Evolutionary conservation across 2,113 vertebrate species (phyloP), one percentile per base, ranked within the genome.

Genomic region (Spea multiplicata): DNA sequence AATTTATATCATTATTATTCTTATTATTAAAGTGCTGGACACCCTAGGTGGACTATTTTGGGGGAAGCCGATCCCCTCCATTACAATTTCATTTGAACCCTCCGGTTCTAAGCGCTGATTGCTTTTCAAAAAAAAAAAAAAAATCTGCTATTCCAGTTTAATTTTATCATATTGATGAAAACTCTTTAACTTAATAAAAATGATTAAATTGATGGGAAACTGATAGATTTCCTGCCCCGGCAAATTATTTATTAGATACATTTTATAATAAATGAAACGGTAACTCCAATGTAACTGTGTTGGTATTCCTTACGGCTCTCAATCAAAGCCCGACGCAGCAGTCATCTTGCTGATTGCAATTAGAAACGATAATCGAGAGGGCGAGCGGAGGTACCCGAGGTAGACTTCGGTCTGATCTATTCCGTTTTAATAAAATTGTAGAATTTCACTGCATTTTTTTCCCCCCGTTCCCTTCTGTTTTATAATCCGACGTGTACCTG

Each of bases 201-300:
- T 12, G 61, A n/a, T 14, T 6, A 5, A 30, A 62, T 62, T 30
- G 13, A 65, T 64, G 7, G 68, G 50, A 78, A 66, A 53, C 13
- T 2, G 65, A 78, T 72, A 8, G 76, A 78, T 65, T 71, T 71
- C 5, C 53, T 44, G 67, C 46, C 47, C 8, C 9, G 49, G 66
- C 53, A 30, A 59, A 69, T 76, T 59, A 69, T 69, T 69, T 64
- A 61, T 62, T 16, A 4, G 49, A 6, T 13, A 50, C 44, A 64
- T 59, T 14, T 44, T 16, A 13, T 9, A 14, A 49, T 77, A 61
- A 45, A 49, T 52, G 13, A 61, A 12, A 47, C 6, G 44, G 44
- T 14, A 16, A 76, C 46, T 68, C 17, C 47, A 47, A 47, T 68
- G 49, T 52, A 49, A 75, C 47, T 17, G 10, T 13, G 46, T 4